phyloP scores from a whole-genome alignment of 1,140 invertebrate genomes.

The Onthophagus taurus region DNA sequence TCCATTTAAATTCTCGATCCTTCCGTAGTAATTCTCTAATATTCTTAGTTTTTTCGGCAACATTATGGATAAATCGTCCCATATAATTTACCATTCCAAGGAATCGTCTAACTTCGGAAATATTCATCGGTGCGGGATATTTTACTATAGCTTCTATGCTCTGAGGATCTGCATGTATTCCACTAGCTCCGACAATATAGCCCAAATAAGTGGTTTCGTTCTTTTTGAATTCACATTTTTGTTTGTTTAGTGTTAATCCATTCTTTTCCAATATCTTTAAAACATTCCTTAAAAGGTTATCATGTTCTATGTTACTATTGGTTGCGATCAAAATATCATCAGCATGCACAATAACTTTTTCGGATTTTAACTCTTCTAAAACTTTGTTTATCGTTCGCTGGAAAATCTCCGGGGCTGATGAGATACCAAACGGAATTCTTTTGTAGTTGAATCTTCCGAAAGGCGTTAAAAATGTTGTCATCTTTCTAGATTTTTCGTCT shows the following conservation, averaged over 20 bases:
- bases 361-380: background rate
- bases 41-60: background rate
- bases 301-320: background rate
- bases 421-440: constrained; percentile 1
- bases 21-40: background rate
- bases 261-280: too few species aligned
- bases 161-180: background rate
- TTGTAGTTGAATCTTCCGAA: background rate
- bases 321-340: background rate
- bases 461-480: background rate
- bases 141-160: background rate
- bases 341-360: background rate
- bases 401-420: too few species aligned
- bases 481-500: background rate
- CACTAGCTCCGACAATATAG: background rate
- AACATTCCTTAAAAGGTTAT: too few species aligned
- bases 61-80: background rate
- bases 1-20: background rate
- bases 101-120: background rate
- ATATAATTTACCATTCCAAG: constrained; percentile 1
- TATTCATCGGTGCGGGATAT: background rate
- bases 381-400: too few species aligned
- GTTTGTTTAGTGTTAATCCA: too few species aligned
- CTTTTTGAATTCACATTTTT: background rate
- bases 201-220: constrained; percentile 3